Evolutionary conservation across 2,888 invertebrate genomes (phyloP).

Genomic region (Aplocera efformata): DNA sequence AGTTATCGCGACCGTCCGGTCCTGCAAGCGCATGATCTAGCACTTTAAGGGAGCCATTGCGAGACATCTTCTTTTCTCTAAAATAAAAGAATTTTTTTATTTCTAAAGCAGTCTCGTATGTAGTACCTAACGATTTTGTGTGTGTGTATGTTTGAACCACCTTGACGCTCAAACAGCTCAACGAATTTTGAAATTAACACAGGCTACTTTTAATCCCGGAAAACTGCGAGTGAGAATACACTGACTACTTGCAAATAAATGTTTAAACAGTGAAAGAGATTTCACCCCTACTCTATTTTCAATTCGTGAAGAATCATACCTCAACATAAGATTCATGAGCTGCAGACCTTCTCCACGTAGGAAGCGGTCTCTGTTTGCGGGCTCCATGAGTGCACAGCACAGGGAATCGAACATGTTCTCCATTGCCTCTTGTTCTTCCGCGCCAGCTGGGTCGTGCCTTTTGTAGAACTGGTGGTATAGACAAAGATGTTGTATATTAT

Average conservation of each 20-base stretch:
- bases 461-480: constrained; percentile 87
- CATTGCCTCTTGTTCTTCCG: constrained; percentile 99
- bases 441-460: constrained; percentile 93
- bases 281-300: background rate
- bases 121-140: no score
- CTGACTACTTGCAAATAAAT: no score
- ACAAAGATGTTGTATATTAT: no score
- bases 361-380: constrained; percentile 94
- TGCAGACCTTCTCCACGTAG: constrained; percentile 98
- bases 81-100: constrained; percentile 10
- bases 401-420: constrained; percentile 98
- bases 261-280: no score
- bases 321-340: constrained; percentile 99
- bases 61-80: constrained; percentile 95
- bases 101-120: background rate
- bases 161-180: no score
- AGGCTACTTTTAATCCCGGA: no score
- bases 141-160: no score
- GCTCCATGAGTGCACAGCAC: constrained; percentile 95
- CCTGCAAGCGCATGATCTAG: constrained; percentile 98
- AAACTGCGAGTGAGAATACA: no score
- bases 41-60: constrained; percentile 97
- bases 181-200: no score
- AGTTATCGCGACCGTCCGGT: constrained; percentile 95
- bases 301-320: constrained; percentile 59